Evolutionary conservation across 1,140 invertebrate genomes (phyloP).

Genomic region (Drosophila paulistorum): DNA sequence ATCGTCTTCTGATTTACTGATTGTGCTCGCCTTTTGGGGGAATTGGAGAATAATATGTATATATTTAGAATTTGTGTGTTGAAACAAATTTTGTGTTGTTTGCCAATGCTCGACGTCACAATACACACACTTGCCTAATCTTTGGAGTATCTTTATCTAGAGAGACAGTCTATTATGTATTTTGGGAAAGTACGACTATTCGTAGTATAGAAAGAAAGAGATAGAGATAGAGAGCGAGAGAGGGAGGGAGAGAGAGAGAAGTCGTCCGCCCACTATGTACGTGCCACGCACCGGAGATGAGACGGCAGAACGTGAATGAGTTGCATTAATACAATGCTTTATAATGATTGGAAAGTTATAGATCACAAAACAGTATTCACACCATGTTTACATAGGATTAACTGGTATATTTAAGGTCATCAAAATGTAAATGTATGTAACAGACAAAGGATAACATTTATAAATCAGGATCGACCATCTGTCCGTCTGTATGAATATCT

Average conservation of each 20-base stretch:
- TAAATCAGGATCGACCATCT: too few relatives aligned
- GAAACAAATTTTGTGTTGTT: background rate
- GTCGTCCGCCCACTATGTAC: conserved; percentile 14
- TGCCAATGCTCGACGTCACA: background rate
- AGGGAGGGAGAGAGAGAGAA: background rate
- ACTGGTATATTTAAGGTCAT: too few relatives aligned
- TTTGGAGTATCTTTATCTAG: conserved; percentile 6
- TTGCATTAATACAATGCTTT: conserved; percentile 1
- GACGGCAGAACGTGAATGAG: conserved; percentile 32
- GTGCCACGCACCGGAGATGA: conserved; percentile 45
- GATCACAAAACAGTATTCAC: background rate
- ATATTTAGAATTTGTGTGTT: conserved; percentile 11
- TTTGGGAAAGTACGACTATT: background rate
- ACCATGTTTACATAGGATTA: too few relatives aligned
- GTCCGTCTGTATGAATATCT: too few relatives aligned
- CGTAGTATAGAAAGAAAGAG: background rate
- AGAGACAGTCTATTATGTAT: background rate
- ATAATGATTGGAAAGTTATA: conserved; percentile 34
- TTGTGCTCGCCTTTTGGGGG: background rate
- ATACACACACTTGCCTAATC: background rate
- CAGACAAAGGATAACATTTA: too few relatives aligned
- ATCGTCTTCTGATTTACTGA: conserved; percentile 10
- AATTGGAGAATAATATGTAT: background rate
- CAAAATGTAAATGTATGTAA: too few relatives aligned
- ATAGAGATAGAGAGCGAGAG: too few relatives aligned